phyloP scores from a whole-genome alignment of 2,888 invertebrate species.

The Eudemis profundana region DNA sequence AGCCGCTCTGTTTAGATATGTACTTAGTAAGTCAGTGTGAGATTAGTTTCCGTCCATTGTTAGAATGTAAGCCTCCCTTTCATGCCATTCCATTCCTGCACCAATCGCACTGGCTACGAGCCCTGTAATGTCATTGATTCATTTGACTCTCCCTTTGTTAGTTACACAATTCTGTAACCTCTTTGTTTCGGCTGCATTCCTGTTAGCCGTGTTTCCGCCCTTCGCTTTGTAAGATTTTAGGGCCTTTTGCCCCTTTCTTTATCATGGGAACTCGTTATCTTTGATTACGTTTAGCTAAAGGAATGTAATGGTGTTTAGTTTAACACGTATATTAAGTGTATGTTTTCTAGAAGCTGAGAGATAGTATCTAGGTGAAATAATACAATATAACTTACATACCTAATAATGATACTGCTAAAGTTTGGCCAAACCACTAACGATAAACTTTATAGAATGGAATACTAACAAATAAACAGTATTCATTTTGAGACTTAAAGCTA shows the following conservation, averaged over 20 bases:
- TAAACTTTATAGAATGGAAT: neutral
- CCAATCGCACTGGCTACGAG: conserved; percentile 33
- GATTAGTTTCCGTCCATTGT: conserved; percentile 45
- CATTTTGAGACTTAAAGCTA: neutral
- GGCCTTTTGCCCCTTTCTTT: conserved; percentile 34
- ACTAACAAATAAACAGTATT: no score
- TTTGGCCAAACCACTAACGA: neutral
- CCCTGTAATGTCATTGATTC: conserved; percentile 42
- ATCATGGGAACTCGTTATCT: conserved; percentile 34
- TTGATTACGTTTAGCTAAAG: conserved; percentile 20
- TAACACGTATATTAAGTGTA: conserved; percentile 22
- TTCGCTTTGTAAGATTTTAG: conserved; percentile 36
- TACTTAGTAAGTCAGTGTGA: conserved; percentile 39
- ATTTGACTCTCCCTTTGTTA: conserved; percentile 43
- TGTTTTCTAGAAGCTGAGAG: conserved; percentile 6
- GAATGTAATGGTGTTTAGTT: conserved; percentile 31
- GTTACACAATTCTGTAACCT: conserved; percentile 43
- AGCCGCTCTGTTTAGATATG: conserved; percentile 42
- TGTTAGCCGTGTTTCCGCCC: conserved; percentile 37
- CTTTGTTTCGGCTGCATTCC: conserved; percentile 44
- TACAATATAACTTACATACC: neutral
- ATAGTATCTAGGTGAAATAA: neutral
- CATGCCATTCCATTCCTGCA: conserved; percentile 34
- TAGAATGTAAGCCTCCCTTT: conserved; percentile 42
- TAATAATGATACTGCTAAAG: neutral